Percentiles rank a stretch among this genome's conserved stretches.
Evolutionary conservation across 1,140 invertebrate species (phyloP).

Genomic region (Lanistes nyassanus): DNA sequence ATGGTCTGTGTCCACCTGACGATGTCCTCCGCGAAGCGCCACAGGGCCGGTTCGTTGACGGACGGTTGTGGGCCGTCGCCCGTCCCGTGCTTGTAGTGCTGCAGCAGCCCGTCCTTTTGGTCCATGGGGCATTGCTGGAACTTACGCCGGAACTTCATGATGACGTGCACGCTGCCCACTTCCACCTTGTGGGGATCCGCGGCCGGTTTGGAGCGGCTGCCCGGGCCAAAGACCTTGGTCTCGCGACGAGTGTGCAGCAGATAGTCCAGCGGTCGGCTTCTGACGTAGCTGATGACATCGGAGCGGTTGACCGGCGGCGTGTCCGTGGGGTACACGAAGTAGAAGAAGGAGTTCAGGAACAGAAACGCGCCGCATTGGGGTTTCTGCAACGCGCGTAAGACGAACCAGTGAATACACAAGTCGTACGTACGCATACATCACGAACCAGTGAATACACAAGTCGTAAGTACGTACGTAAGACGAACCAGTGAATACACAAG

Average conservation of each 20-base stretch:
- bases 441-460: too few relatives aligned
- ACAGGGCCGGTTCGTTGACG: too few relatives aligned
- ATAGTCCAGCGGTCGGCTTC: not conserved
- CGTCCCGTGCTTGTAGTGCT: not conserved
- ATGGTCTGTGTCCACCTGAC: too few relatives aligned
- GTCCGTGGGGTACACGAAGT: not conserved
- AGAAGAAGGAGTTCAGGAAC: conserved; percentile 18
- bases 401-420: too few relatives aligned
- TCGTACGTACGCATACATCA: too few relatives aligned
- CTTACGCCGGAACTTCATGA: not conserved
- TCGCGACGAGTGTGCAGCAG: not conserved
- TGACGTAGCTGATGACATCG: not conserved
- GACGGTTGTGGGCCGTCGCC: too few relatives aligned
- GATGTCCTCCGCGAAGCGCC: too few relatives aligned
- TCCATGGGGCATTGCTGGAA: not conserved
- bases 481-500: too few relatives aligned
- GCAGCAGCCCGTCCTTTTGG: not conserved
- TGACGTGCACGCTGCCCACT: conserved; percentile 15
- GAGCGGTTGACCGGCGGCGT: not conserved
- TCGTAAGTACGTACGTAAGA: too few relatives aligned
- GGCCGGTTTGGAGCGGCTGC: not conserved
- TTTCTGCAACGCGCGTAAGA: conserved; percentile 15
- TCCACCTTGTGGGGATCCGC: not conserved
- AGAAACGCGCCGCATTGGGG: conserved; percentile 7
- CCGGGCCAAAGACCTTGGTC: not conserved